Base-by-base conservation (phyloP, 2,113 vertebrate genomes). In the Corynorhinus townsendii region DNA sequence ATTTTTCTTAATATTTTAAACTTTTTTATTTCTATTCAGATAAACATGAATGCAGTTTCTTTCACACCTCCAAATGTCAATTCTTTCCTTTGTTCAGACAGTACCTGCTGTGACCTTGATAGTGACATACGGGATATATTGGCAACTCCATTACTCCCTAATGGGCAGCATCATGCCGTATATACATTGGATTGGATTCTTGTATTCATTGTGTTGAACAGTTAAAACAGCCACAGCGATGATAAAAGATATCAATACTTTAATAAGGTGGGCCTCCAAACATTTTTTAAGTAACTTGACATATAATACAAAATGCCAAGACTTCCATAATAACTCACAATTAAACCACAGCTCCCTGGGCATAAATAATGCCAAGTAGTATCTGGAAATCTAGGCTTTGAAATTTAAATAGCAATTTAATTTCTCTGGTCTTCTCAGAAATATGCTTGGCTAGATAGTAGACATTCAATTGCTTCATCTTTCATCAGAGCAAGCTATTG, bases 1-100 rank as follows among this genome's bases (percentile, higher is more conserved):
- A 81, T 88, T 75, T 20, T 90, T 89, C 64, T 90, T 86, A 81
- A 81, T 94, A 33, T 88, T 84, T 54, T 90, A 87, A 94, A 73
- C 35, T 81, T 54, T 5, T 89, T 72, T 52, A 66, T 86, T 71
- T 83, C 38, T 80, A 14, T 52, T 22, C 59, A 69, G 56, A 59
- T 87, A 69, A 73, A 90, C 54, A 43, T 24, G 38, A 52, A 73
- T 45, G 45, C 5, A 12, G 24, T 22, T 38, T 10, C 19, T 72
- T 72, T 80, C 28, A 64, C 6, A 26, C 2, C 40, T 71, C 43
- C 28, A 17, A 45, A n/a, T 40, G 33, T 66, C 71, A 69, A 47
- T 66, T 76, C 19, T 83, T 30, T 19, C 4, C 28, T 85, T 80
- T 94, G 15, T 15, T 76, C 9, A 71, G n/a, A 64, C 15, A 49